Conservation (phyloP, 1,140 invertebrate genomes). For the Drosophila subobscura region DNA sequence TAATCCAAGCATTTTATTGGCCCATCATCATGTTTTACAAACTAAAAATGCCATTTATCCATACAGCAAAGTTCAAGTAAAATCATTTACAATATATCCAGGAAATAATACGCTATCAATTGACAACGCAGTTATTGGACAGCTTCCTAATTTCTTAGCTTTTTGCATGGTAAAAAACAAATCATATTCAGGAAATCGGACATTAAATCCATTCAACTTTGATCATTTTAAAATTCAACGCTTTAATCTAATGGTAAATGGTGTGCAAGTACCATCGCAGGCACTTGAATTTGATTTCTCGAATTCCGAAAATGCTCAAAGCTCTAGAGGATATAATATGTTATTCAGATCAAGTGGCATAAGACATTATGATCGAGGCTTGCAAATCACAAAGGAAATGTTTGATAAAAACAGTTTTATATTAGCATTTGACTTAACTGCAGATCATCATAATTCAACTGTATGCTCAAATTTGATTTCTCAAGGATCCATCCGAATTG, state of each 20-base stretch:
- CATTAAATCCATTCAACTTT: background rate
- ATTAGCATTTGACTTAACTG: no score
- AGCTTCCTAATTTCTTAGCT: background rate
- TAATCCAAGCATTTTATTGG: background rate
- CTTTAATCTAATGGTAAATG: constrained; percentile 8
- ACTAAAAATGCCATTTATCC: constrained; percentile 5
- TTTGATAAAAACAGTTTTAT: no score
- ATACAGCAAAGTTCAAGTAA: constrained; percentile 7
- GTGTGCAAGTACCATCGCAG: background rate
- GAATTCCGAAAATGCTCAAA: background rate
- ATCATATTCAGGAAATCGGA: background rate
- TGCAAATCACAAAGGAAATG: constrained; percentile 3
- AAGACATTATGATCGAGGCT: background rate
- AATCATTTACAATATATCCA: constrained; percentile 7
- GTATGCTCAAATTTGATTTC: constrained; percentile 1
- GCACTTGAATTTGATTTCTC: constrained; percentile 3
- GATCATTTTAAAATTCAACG: constrained; percentile 5
- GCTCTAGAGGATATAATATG: no score
- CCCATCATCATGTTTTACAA: constrained; percentile 7
- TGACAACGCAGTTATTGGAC: background rate
- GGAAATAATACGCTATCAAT: constrained; percentile 4
- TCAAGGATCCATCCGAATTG: background rate
- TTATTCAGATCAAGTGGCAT: no score
- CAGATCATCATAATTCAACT: background rate
- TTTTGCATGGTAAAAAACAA: background rate